Percentiles rank a stretch among this genome's conserved stretches.
Conservation (phyloP, 2,888 invertebrate genomes). For the Trypoxylon attenuatum region DNA sequence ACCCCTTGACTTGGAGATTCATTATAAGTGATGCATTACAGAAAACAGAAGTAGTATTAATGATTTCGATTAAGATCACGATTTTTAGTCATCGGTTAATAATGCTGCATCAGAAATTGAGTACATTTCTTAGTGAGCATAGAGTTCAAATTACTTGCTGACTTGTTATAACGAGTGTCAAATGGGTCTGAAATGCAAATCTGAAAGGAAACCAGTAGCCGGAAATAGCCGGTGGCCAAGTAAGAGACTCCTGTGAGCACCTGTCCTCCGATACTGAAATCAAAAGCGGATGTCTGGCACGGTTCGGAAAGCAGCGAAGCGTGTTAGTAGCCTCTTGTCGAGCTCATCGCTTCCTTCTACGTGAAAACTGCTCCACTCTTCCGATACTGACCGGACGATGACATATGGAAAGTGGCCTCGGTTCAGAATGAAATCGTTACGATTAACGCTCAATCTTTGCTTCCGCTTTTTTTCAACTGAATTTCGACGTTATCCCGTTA, state of each 20-base stretch:
- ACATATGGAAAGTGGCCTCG: constrained; percentile 9
- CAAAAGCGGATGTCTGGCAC: constrained; percentile 72
- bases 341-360: constrained; percentile 31
- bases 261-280: constrained; percentile 66
- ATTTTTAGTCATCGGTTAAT: no score
- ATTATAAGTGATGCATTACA: no score
- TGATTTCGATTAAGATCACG: no score
- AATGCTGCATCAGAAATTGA: no score
- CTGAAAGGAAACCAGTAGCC: constrained; percentile 57
- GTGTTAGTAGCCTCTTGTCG: constrained; percentile 51
- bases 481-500: no score
- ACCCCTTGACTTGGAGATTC: no score
- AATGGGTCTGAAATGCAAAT: constrained; percentile 62
- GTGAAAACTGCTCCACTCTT: constrained; percentile 11
- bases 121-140: no score
- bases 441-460: neutral
- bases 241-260: constrained; percentile 50
- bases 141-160: no score
- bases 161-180: constrained; percentile 39
- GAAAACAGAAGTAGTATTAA: no score
- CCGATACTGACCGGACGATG: constrained; percentile 15
- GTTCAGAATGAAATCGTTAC: neutral
- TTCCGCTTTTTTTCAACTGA: no score
- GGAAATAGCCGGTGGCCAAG: constrained; percentile 62
- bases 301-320: constrained; percentile 64